Evolutionary conservation across 64 coral and sea anemone genomes (phyloP).

Genomic region (Pocillopora verrucosa): DNA sequence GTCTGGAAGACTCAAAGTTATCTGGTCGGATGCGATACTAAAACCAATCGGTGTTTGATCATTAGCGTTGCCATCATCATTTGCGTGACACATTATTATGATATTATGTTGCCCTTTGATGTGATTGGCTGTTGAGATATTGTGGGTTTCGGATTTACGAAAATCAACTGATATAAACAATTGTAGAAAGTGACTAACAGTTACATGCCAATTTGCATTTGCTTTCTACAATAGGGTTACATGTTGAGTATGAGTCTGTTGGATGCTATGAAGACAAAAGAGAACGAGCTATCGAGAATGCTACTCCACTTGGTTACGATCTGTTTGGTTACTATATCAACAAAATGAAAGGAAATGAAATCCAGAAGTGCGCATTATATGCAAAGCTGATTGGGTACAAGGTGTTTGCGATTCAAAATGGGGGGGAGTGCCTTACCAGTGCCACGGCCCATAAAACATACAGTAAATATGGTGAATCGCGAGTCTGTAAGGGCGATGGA

Average conservation of each 20-base stretch:
- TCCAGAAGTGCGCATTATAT: constrained; percentile 62
- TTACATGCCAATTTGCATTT: too few species aligned
- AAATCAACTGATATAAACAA: too few species aligned
- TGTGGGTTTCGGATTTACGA: too few species aligned
- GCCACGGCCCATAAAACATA: constrained; percentile 40
- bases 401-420: constrained; percentile 73
- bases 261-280: not conserved
- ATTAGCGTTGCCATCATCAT: too few species aligned
- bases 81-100: too few species aligned
- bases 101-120: too few species aligned
- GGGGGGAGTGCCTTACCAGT: constrained; percentile 62
- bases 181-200: too few species aligned
- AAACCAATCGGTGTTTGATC: too few species aligned
- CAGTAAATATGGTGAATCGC: constrained; percentile 65
- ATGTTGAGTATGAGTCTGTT: not conserved
- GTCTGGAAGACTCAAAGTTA: too few species aligned
- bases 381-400: constrained; percentile 53
- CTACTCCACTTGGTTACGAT: not conserved
- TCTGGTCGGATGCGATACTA: too few species aligned
- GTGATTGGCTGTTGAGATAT: too few species aligned
- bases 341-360: constrained; percentile 40
- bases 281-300: not conserved
- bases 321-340: not conserved
- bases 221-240: not conserved
- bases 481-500: constrained; percentile 29